Evolutionary conservation across 2,797 vertebrate genomes (phyloP).

Genomic region (Xiphorhynchus erythropygius): DNA sequence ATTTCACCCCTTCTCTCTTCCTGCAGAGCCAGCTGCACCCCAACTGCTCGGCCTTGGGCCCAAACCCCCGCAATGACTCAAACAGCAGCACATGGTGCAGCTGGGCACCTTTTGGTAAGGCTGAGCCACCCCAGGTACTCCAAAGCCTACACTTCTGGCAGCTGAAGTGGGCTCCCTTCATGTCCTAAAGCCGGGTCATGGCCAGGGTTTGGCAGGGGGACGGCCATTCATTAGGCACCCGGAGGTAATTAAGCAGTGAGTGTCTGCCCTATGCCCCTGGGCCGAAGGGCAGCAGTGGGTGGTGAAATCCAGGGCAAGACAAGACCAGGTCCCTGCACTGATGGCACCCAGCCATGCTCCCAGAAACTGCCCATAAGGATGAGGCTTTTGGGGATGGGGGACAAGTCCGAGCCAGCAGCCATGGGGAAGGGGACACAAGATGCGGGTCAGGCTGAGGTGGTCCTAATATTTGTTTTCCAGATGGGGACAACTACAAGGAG

Average conservation of each 20-base stretch:
- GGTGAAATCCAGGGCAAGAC: background rate
- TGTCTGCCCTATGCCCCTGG: background rate
- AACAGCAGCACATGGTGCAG: conserved; percentile 90
- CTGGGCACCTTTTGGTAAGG: conserved; percentile 95
- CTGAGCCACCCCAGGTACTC: background rate
- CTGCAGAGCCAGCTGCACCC: conserved; percentile 89
- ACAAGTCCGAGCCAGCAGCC: fast-evolving
- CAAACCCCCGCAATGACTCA: conserved; percentile 77
- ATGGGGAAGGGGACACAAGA: fast-evolving
- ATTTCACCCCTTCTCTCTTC: background rate
- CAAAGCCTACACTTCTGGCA: fast-evolving
- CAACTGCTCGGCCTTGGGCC: conserved; percentile 83
- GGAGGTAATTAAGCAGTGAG: background rate
- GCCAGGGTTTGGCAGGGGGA: background rate
- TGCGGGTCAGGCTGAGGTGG: background rate
- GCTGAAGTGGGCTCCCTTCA: fast-evolving
- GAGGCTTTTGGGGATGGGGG: background rate
- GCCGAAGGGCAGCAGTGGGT: background rate
- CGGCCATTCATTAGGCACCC: background rate
- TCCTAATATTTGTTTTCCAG: conserved; percentile 68
- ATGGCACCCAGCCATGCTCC: fast-evolving
- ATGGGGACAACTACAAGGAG: conserved; percentile 89
- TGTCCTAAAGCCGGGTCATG: background rate
- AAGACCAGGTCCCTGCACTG: background rate
- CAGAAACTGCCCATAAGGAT: fast-evolving